A percentile compares a stretch with the other conserved stretches of the same genome.
phyloP scores from a whole-genome alignment of 2,888 invertebrate species.

The Rhyacophila evoluta region DNA sequence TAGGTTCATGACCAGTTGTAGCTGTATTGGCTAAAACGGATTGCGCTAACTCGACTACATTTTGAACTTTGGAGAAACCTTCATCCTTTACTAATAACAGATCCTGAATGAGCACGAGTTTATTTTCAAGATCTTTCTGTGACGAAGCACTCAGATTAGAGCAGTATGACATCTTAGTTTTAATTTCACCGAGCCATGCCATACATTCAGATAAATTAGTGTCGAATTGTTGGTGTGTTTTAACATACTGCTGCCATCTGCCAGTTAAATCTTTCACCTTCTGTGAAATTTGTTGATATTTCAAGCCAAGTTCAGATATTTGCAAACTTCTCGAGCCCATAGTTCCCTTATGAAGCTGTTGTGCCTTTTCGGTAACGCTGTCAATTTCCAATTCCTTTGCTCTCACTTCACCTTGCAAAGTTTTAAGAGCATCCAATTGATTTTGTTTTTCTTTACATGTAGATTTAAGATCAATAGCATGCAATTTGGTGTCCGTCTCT shows the following conservation, averaged over 20 bases:
- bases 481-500: slow-evolving; percentile 87
- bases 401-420: slow-evolving; percentile 87
- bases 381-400: slow-evolving; percentile 95
- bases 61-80: slow-evolving; percentile 89
- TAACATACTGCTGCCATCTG: slow-evolving; percentile 93
- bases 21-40: slow-evolving; percentile 92
- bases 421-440: slow-evolving; percentile 83
- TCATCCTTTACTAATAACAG: slow-evolving; percentile 92
- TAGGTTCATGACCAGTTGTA: slow-evolving; percentile 86
- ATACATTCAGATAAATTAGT: slow-evolving; percentile 82
- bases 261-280: slow-evolving; percentile 92
- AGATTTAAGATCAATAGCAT: slow-evolving; percentile 88
- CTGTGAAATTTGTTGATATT: slow-evolving; percentile 90
- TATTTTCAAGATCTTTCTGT: slow-evolving; percentile 87
- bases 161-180: slow-evolving; percentile 88
- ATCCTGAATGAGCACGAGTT: slow-evolving; percentile 87
- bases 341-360: slow-evolving; percentile 82
- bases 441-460: slow-evolving; percentile 85
- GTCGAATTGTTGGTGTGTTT: slow-evolving; percentile 88
- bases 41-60: slow-evolving; percentile 91
- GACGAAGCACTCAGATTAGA: slow-evolving; percentile 84
- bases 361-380: slow-evolving; percentile 90
- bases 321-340: slow-evolving; percentile 82
- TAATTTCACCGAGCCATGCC: slow-evolving; percentile 86
- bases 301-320: slow-evolving; percentile 90